phyloP scores from a whole-genome alignment of 2,113 vertebrate species.

The Gambusia holbrooki region DNA sequence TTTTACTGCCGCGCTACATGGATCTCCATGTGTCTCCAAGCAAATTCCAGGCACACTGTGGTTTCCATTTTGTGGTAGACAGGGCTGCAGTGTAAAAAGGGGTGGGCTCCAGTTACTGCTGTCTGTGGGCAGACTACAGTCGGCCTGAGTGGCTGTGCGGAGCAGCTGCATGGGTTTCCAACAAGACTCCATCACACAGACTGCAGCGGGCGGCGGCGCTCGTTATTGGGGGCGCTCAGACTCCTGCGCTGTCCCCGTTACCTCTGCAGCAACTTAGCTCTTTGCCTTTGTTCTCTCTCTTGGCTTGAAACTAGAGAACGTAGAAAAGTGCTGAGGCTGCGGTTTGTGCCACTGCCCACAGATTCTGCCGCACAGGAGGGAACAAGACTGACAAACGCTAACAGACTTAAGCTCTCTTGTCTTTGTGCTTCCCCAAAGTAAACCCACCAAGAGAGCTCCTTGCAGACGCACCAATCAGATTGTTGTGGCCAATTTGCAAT shows the following conservation, averaged over 20 bases:
- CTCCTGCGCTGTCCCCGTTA: slow-evolving; percentile 76
- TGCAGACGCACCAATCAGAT: not conserved
- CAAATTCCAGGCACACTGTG: slow-evolving; percentile 74
- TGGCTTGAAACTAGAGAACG: slow-evolving; percentile 79
- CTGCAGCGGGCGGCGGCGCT: slow-evolving; percentile 69
- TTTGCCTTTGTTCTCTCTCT: slow-evolving; percentile 77
- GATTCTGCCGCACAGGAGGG: slow-evolving; percentile 76
- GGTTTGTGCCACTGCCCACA: slow-evolving; percentile 77
- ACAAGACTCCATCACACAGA: slow-evolving; percentile 66
- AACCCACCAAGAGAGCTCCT: slow-evolving; percentile 47
- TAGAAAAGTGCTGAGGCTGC: slow-evolving; percentile 80
- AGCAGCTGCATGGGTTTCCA: slow-evolving; percentile 74
- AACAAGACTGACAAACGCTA: slow-evolving; percentile 68
- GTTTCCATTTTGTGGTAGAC: slow-evolving; percentile 76
- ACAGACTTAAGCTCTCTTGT: slow-evolving; percentile 59
- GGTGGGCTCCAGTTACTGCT: slow-evolving; percentile 67
- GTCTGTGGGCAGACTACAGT: slow-evolving; percentile 67
- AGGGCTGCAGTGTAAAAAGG: slow-evolving; percentile 73
- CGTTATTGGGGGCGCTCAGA: slow-evolving; percentile 73
- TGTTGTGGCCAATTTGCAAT: too few relatives aligned
- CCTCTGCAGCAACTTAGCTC: slow-evolving; percentile 77
- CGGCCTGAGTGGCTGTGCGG: slow-evolving; percentile 59
- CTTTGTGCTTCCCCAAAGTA: slow-evolving; percentile 67
- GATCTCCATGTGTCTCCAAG: slow-evolving; percentile 66
- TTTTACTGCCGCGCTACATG: slow-evolving; percentile 49